Base-by-base conservation (phyloP, 1,140 invertebrate genomes). In the Ceratina australensis region DNA sequence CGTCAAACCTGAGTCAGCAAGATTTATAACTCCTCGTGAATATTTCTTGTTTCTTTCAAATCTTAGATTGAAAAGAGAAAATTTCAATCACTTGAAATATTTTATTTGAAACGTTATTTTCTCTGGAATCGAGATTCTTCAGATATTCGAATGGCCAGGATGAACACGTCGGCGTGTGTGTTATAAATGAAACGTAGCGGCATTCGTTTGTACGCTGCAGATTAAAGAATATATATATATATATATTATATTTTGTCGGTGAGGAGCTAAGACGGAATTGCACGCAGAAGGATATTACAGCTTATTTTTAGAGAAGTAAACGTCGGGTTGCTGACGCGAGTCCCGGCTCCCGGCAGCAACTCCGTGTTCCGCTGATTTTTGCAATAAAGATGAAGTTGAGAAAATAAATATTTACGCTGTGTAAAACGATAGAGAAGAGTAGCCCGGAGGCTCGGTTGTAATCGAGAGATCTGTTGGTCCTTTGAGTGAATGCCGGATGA, bases 221-320 rank as follows among this genome's bases (percentile, higher is more conserved):
- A 77, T 15, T 56, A 3, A 65, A 33, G 52, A 60, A 69, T 47
- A 74, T 52, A 67, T 33, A 59, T 3, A 75, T 28, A 74, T 33
- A 82, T 84, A 74, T 82, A 79, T 82, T 84, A 79, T 84, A 79
- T 83, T 84, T 83, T 83, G 69, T 80, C 59, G 72, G 64, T 64
- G 61, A 24, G 54, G 78, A 81, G 82, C 67, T 33, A n/a, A 78
- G 72, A 84, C 81, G 82, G 82, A 85, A 85, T 85, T 85, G 83
- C 79, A 85, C 82, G 82, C 63, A 71, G 57, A 81, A 52, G 52
- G 56, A 75, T 71, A 72, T 69, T 75, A 61, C 54, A 75, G 83
- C 82, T 85, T 85, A 85, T 84, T 85, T 84, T 60, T 85, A 85
- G 83, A 84, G 12, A 65, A 78, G 61, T 66, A 77, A n/a, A 84